Conservation (phyloP, 2,888 invertebrate species). For the Bellardia pandia region DNA sequence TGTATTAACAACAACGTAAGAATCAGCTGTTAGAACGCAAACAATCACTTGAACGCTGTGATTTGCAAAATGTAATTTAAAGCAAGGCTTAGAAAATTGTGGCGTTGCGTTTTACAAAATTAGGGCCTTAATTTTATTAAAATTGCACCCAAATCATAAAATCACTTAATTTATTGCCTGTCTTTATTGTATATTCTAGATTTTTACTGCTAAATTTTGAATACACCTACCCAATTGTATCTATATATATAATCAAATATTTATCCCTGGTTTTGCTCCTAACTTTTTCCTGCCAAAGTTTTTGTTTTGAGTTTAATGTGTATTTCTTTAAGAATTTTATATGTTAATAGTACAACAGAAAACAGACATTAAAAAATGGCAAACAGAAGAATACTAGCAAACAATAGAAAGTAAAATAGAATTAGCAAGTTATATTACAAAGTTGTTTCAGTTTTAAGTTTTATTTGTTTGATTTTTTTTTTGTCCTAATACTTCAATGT, state of each 20-base stretch:
- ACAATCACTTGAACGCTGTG: no score
- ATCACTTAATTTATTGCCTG: no score
- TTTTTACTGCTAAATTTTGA: neutral
- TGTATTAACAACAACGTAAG: no score
- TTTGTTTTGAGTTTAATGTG: neutral
- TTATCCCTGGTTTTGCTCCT: constrained; percentile 23
- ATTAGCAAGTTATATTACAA: constrained; percentile 23
- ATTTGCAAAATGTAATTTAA: no score
- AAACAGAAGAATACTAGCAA: constrained; percentile 27
- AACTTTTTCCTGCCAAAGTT: constrained; percentile 24
- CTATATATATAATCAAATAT: constrained; percentile 46
- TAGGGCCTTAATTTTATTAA: no score
- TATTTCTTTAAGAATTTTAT: constrained; percentile 33
- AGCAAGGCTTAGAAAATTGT: no score
- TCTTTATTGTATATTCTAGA: neutral
- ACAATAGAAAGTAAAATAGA: constrained; percentile 62
- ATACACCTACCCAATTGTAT: neutral
- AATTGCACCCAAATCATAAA: no score
- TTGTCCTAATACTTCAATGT: neutral
- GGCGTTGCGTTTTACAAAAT: no score
- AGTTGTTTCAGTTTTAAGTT: constrained; percentile 19
- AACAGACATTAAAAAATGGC: constrained; percentile 39
- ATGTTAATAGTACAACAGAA: constrained; percentile 56
- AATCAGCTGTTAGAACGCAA: no score
- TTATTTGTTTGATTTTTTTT: constrained; percentile 8